Percentiles rank a stretch among this genome's conserved stretches.
Evolutionary conservation across 2,797 vertebrate genomes (phyloP).

Genomic region (Oryzias sinensis): DNA sequence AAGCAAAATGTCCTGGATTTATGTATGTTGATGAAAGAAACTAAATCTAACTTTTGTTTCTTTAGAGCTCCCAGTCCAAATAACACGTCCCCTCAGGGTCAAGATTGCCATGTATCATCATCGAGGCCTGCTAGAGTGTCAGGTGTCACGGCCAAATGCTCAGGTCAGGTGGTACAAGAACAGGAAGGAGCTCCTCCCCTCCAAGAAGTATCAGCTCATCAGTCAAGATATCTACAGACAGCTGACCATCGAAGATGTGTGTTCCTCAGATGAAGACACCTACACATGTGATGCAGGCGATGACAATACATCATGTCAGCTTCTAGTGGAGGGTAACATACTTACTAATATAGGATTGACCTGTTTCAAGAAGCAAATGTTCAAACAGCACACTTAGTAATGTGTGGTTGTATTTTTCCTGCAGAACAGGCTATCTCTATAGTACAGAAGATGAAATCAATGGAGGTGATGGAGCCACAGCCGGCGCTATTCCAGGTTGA

Average conservation of each 20-base stretch:
- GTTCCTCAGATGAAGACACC: slow-evolving; percentile 89
- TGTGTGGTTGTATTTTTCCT: neutral
- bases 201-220: slow-evolving; percentile 85
- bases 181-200: slow-evolving; percentile 70
- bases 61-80: slow-evolving; percentile 89
- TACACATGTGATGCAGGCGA: slow-evolving; percentile 92
- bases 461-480: slow-evolving; percentile 88
- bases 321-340: slow-evolving; percentile 91
- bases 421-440: slow-evolving; percentile 92
- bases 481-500: slow-evolving; percentile 89
- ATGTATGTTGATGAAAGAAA: neutral
- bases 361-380: neutral
- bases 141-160: slow-evolving; percentile 88
- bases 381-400: too few relatives aligned
- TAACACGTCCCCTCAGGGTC: slow-evolving; percentile 86
- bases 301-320: slow-evolving; percentile 87
- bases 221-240: slow-evolving; percentile 90
- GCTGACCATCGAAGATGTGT: slow-evolving; percentile 85
- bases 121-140: slow-evolving; percentile 90
- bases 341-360: neutral
- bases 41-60: neutral
- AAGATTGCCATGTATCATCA: slow-evolving; percentile 94
- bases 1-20: neutral
- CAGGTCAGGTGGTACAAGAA: slow-evolving; percentile 90
- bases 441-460: slow-evolving; percentile 81